phyloP scores from a whole-genome alignment of 2,113 vertebrate genomes.

The Psettodes erumei region DNA sequence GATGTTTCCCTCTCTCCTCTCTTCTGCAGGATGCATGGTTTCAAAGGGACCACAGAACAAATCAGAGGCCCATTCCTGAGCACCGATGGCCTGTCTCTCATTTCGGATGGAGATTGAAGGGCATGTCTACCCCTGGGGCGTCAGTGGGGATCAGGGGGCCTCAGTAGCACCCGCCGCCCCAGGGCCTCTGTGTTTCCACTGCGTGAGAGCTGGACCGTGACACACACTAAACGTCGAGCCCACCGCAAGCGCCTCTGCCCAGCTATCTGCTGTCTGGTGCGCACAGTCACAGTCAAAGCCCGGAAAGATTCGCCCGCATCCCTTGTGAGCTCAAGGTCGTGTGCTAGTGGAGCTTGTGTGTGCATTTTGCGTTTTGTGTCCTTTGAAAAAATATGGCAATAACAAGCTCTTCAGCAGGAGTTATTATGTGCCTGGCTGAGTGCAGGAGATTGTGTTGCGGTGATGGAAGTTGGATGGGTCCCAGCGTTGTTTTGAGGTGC shows the following conservation, averaged over 20 bases:
- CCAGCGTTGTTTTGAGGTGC: constrained; percentile 67
- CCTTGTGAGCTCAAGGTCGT: constrained; percentile 78
- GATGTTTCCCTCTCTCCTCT: constrained; percentile 52
- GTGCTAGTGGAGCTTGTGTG: constrained; percentile 57
- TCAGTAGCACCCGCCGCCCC: constrained; percentile 54
- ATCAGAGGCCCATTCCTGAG: constrained; percentile 73
- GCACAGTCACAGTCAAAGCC: constrained; percentile 44
- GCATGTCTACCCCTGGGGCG: constrained; percentile 43
- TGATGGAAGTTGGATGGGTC: constrained; percentile 52
- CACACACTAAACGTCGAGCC: constrained; percentile 58
- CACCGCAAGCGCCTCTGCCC: constrained; percentile 55
- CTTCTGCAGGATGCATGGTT: constrained; percentile 67
- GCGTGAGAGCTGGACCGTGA: constrained; percentile 67
- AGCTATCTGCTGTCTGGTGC: constrained; percentile 42
- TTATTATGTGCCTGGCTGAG: constrained; percentile 71
- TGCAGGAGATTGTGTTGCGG: constrained; percentile 54
- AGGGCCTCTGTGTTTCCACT: constrained; percentile 62
- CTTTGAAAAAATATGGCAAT: constrained; percentile 75
- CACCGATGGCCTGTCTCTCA: constrained; percentile 72
- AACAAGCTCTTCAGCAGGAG: constrained; percentile 66
- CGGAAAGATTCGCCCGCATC: constrained; percentile 42
- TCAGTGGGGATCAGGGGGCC: constrained; percentile 55
- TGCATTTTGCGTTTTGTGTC: constrained; percentile 74
- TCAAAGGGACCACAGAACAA: constrained; percentile 81
- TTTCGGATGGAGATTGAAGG: constrained; percentile 77